These are phyloP conservation scores for Solea senegalensis DNA, from an alignment of 2,113 vertebrate species.

Conservation along the genomic window DNA sequence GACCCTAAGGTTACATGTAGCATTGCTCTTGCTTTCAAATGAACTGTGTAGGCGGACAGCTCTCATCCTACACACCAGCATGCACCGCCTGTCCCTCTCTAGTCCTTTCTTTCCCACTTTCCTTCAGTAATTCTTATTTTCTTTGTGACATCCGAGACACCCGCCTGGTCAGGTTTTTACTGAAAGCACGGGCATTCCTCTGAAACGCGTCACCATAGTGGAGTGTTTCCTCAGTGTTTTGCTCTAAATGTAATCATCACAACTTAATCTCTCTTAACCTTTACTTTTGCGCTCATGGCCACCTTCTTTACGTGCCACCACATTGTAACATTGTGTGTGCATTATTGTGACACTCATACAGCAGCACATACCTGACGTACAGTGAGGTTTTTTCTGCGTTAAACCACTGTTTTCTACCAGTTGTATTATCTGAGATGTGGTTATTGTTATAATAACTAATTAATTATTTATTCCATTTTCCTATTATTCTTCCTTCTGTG, in stretches of 20 bases:
- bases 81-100: neutral
- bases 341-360: constrained; percentile 22
- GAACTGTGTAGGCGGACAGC: constrained; percentile 45
- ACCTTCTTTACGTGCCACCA: constrained; percentile 38
- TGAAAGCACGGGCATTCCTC: constrained; percentile 21
- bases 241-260: constrained; percentile 45
- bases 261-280: constrained; percentile 60
- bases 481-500: too few relatives aligned
- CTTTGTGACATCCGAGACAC: constrained; percentile 9
- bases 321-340: constrained; percentile 34
- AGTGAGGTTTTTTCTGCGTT: constrained; percentile 4
- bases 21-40: constrained; percentile 67
- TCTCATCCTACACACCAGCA: constrained; percentile 27
- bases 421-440: too few relatives aligned
- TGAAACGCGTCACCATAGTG: constrained; percentile 35
- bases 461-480: too few relatives aligned
- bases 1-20: constrained; percentile 64
- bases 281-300: constrained; percentile 41
- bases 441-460: too few relatives aligned
- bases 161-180: constrained; percentile 19
- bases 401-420: too few relatives aligned
- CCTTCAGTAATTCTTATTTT: neutral
- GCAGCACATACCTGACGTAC: constrained; percentile 15
- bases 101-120: neutral
- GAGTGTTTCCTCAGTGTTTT: constrained; percentile 35